Evolutionary conservation across 2,113 vertebrate genomes (phyloP), one percentile per base, ranked within the genome.

Genomic region (Prunella himalayana): DNA sequence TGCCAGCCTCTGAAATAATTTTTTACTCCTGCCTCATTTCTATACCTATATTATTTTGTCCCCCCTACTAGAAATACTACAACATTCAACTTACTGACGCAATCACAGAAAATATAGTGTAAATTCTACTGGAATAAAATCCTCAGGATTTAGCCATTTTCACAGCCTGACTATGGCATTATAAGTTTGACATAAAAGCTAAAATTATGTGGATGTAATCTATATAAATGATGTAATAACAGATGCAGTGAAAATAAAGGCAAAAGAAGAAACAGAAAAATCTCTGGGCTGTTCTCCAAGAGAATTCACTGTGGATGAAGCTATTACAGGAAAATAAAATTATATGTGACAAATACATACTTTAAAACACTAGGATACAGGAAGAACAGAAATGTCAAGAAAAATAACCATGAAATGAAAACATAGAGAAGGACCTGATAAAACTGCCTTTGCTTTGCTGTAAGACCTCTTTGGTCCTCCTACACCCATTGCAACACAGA

Each of bases 251-350:
- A 66, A 90, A 95, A 93, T 63, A 90, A 81, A 96, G 37, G 64
- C 80, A 51, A 51, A 94, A 72, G 70, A 95, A 88, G 35, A 70
- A 95, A 94, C 41, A 90, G 60, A 83, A 95, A 96, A 93, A 68
- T 88, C 41, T 94, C 88, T 82, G 86, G 88, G 80, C 72, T 68
- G 21, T 57, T 92, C 61, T 93, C 90, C 82, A 96, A 83, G 42
- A 80, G 57, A 82, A 88, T 87, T 95, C 33, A 41, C 76, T 83
- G 33, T 49, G 65, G 56, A 79, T 82, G 72, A 95, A 90, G 41
- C 49, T 84, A 82, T 79, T 88, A 88, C 20, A 88, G 64, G 25
- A 84, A 90, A 86, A 94, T 41, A 82, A 45, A 83, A 88, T 79
- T 88, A 92, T 86, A 95, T 84, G 72, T 92, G 73, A 88, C 53